These are phyloP conservation scores for Neodiprion pinetum DNA, from an alignment of 1,140 invertebrate genomes.

Conservation along the genomic window DNA sequence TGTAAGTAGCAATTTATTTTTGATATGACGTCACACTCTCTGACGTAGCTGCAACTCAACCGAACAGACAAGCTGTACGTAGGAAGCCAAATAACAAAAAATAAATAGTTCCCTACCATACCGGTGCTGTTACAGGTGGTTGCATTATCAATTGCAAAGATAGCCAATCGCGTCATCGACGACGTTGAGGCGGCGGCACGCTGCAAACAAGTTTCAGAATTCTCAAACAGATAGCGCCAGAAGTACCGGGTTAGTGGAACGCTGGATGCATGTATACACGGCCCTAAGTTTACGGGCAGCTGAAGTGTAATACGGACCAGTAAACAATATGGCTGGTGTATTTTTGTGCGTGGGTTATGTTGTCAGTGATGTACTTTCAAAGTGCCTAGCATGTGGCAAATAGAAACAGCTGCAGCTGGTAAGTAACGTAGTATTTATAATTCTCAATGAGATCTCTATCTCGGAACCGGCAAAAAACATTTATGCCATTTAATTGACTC, in stretches of 20 bases:
- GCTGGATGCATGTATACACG: neutral
- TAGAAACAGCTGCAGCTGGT: constrained; percentile 38
- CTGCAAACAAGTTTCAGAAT: neutral
- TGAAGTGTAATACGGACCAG: constrained; percentile 22
- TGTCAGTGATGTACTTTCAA: constrained; percentile 31
- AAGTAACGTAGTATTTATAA: constrained; percentile 28
- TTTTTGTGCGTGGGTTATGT: constrained; percentile 46
- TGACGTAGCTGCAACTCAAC: too few relatives aligned
- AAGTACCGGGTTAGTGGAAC: too few relatives aligned
- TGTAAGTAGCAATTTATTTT: too few relatives aligned
- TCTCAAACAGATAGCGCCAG: neutral
- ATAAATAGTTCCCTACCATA: too few relatives aligned
- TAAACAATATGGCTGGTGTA: constrained; percentile 54
- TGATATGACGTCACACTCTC: too few relatives aligned
- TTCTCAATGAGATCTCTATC: constrained; percentile 17
- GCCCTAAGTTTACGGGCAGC: neutral
- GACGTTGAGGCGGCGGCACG: too few relatives aligned
- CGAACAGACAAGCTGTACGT: too few relatives aligned
- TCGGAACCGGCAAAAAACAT: constrained; percentile 24
- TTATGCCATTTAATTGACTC: constrained; percentile 18
- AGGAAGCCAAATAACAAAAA: too few relatives aligned
- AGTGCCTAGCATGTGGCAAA: constrained; percentile 27
- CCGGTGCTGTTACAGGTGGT: too few relatives aligned
- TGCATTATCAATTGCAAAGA: too few relatives aligned
- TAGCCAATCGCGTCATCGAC: too few relatives aligned